phyloP scores from a whole-genome alignment of 2,888 invertebrate species.

The Leptopterna dolabrata region DNA sequence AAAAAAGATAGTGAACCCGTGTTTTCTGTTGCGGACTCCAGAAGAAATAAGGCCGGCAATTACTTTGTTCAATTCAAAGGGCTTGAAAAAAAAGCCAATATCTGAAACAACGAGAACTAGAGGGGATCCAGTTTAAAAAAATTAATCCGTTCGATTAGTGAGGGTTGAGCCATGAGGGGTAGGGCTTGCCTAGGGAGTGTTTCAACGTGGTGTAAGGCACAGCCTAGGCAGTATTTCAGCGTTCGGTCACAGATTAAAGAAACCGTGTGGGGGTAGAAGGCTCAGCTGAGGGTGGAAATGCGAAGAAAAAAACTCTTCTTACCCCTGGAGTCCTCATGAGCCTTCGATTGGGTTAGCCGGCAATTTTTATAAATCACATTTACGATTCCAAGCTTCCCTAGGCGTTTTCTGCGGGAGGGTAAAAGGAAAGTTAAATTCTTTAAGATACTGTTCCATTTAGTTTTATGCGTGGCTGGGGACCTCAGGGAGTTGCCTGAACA shows the following conservation, averaged over 20 bases:
- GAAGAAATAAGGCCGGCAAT: constrained; percentile 21
- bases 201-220: no score
- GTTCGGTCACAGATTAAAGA: constrained; percentile 60
- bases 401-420: neutral
- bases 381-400: constrained; percentile 61
- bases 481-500: constrained; percentile 51
- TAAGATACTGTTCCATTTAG: constrained; percentile 63
- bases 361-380: constrained; percentile 64
- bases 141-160: constrained; percentile 60
- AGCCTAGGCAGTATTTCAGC: constrained; percentile 60
- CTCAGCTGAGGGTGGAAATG: constrained; percentile 56
- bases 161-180: neutral
- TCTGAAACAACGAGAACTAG: neutral
- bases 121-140: constrained; percentile 54
- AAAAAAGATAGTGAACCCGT: constrained; percentile 27
- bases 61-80: constrained; percentile 3
- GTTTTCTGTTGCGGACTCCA: constrained; percentile 31
- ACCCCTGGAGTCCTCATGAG: constrained; percentile 60
- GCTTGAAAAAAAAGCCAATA: constrained; percentile 46
- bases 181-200: no score
- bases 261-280: constrained; percentile 50
- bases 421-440: constrained; percentile 63
- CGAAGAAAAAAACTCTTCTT: constrained; percentile 51
- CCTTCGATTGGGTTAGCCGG: constrained; percentile 62
- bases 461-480: constrained; percentile 63